These are phyloP conservation scores for Ctenopoma multispine DNA, from an alignment of 2,797 vertebrate species.

Conservation along the genomic window DNA sequence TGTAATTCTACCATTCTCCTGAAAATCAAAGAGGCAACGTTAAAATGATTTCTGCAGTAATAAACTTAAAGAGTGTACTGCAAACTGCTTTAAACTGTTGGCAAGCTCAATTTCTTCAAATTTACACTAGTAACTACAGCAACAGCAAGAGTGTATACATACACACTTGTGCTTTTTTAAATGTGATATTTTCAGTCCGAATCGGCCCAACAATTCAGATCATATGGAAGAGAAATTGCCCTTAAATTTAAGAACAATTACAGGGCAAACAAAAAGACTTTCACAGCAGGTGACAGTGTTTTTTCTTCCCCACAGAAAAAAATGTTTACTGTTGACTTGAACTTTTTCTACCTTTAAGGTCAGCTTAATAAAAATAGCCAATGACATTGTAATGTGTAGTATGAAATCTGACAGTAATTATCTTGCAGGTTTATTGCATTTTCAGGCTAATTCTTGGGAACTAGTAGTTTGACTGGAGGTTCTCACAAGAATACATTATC, in stretches of 20 bases:
- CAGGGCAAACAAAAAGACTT: conserved; percentile 4
- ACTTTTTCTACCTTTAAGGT: conserved; percentile 5
- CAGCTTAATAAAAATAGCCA: neutral
- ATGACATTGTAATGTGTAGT: conserved; percentile 30
- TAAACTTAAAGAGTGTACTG: neutral
- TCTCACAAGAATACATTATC: conserved; percentile 75
- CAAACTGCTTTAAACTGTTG: neutral
- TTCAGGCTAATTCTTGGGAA: conserved; percentile 17
- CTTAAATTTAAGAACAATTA: conserved; percentile 6
- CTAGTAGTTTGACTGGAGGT: conserved; percentile 22
- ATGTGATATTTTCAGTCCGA: conserved; percentile 7
- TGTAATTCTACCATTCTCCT: neutral
- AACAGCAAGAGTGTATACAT: no score
- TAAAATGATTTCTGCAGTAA: neutral
- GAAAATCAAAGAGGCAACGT: neutral
- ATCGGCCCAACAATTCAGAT: conserved; percentile 15
- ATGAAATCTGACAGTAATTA: conserved; percentile 61
- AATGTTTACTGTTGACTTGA: conserved; percentile 3
- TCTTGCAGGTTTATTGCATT: conserved; percentile 32
- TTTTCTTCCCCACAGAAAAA: neutral
- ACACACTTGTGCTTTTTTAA: neutral
- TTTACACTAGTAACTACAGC: neutral
- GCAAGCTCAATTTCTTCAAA: neutral
- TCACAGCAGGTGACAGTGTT: neutral
- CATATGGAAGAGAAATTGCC: conserved; percentile 36